Evolutionary conservation across 1,140 invertebrate genomes (phyloP).

Genomic region (Achroia grisella): DNA sequence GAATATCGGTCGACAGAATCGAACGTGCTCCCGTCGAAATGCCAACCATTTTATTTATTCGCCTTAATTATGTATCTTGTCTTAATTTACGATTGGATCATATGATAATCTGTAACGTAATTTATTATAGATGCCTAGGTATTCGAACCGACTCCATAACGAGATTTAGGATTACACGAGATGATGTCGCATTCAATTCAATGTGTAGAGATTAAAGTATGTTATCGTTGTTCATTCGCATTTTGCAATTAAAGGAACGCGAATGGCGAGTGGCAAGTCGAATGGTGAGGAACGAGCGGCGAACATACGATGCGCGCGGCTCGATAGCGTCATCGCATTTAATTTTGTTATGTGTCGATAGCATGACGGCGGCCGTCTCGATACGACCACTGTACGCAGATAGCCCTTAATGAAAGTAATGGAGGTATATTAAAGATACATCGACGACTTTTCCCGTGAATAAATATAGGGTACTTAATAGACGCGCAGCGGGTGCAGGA

Average conservation of each 20-base stretch:
- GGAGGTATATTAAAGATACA: conserved; percentile 68
- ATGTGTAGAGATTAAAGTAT: conserved; percentile 49
- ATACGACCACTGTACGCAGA: conserved; percentile 61
- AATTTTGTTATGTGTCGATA: conserved; percentile 66
- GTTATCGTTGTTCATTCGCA: conserved; percentile 65
- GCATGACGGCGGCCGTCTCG: conserved; percentile 60
- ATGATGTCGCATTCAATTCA: conserved; percentile 45
- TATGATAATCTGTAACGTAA: conserved; percentile 71
- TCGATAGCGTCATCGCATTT: conserved; percentile 66
- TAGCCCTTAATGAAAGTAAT: conserved; percentile 71
- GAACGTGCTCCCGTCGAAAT: conserved; percentile 71
- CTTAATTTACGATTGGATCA: conserved; percentile 74
- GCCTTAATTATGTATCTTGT: conserved; percentile 74
- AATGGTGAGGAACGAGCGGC: conserved; percentile 8
- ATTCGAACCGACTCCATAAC: conserved; percentile 66
- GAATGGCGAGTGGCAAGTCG: conserved; percentile 24
- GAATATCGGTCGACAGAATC: conserved; percentile 51
- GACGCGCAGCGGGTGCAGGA: conserved; percentile 54
- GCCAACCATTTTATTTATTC: conserved; percentile 73
- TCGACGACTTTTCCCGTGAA: conserved; percentile 45
- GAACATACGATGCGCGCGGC: conserved; percentile 43
- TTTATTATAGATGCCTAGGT: conserved; percentile 70
- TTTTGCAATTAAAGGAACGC: conserved; percentile 62
- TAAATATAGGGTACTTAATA: conserved; percentile 46
- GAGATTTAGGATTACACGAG: conserved; percentile 65